Conservation (phyloP, 2,797 vertebrate genomes). For the Psittacula derbiana region DNA sequence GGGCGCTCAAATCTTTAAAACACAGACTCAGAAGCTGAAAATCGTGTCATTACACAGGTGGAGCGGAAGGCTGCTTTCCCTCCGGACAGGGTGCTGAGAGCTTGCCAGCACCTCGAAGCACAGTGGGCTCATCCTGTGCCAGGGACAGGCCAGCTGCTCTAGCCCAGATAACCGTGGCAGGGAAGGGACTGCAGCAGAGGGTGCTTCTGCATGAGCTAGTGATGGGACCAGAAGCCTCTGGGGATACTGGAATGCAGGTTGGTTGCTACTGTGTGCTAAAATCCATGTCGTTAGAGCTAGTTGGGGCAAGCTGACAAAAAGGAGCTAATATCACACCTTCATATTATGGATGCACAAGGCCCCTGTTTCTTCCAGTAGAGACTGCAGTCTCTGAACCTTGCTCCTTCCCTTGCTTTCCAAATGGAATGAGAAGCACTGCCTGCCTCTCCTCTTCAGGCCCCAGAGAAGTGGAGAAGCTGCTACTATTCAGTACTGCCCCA, state of each 20-base stretch:
- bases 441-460: not conserved
- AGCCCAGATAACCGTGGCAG: rapidly evolving
- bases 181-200: not conserved
- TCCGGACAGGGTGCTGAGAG: not conserved
- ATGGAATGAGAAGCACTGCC: not conserved
- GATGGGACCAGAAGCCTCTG: not conserved
- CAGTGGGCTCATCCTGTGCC: rapidly evolving
- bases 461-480: not conserved
- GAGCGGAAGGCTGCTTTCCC: not conserved
- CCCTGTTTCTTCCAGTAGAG: not conserved
- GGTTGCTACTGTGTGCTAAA: not conserved
- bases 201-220: rapidly evolving
- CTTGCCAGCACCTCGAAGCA: not conserved
- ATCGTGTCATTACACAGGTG: not conserved
- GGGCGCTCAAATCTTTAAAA: not conserved
- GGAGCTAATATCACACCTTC: not conserved
- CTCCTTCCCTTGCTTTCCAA: not conserved
- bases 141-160: rapidly evolving
- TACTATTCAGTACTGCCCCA: not conserved
- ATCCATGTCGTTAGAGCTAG: not conserved
- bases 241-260: rapidly evolving
- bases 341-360: not conserved
- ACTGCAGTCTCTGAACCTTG: not conserved
- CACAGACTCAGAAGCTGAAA: not conserved
- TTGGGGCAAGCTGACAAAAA: not conserved